Conservation (phyloP, 1,140 invertebrate genomes). For the Chymomyza costata region DNA sequence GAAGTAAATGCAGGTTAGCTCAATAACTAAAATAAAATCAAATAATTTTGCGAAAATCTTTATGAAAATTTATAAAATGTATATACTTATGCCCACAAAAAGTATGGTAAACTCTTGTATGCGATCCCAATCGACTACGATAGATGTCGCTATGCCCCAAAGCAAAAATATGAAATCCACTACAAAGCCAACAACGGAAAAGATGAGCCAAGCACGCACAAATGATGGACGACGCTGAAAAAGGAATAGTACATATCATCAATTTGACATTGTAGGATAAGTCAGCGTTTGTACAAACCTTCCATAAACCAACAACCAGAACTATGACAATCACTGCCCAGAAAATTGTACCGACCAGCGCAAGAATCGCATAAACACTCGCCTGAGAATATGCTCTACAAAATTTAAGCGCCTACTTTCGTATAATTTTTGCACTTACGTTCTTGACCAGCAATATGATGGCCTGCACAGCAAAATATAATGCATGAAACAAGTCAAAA, state of each 20-base stretch:
- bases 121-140: background rate
- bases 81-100: conserved; percentile 34
- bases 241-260: background rate
- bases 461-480: conserved; percentile 19
- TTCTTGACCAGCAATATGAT: background rate
- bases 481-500: conserved; percentile 33
- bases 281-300: conserved; percentile 10
- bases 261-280: no score
- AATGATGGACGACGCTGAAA: conserved; percentile 6
- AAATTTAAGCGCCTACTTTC: no score
- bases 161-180: conserved; percentile 21
- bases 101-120: conserved; percentile 20
- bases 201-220: conserved; percentile 33
- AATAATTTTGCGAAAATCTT: background rate
- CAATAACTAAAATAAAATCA: conserved; percentile 17
- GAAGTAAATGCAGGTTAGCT: conserved; percentile 30
- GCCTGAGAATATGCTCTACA: conserved; percentile 5
- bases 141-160: conserved; percentile 15
- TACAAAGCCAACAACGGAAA: conserved; percentile 16
- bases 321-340: conserved; percentile 27
- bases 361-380: conserved; percentile 5
- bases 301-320: conserved; percentile 30
- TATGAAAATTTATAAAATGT: background rate
- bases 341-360: conserved; percentile 17
- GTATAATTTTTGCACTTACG: conserved; percentile 12